A percentile compares a stretch with the other conserved stretches of the same genome.
These are phyloP conservation scores for Galeopsomyia nigrocyanea DNA, from an alignment of 2,888 invertebrate species.

Conservation along the genomic window DNA sequence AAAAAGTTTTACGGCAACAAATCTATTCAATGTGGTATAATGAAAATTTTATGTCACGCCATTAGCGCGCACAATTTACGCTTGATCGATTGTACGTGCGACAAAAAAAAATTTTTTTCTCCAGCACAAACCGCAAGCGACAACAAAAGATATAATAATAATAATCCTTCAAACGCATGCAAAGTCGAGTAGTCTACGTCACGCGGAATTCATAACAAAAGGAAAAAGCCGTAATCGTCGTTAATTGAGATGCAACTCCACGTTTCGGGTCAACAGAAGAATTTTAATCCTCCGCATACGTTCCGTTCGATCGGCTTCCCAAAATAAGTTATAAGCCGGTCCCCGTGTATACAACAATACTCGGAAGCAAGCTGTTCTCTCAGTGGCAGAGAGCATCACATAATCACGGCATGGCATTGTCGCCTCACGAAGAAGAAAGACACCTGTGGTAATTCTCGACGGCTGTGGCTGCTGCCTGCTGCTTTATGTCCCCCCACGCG, in stretches of 20 bases:
- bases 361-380: conserved; percentile 23
- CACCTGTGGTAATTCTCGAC: too few species aligned
- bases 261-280: conserved; percentile 1
- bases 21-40: too few species aligned
- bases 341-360: background rate
- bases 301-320: conserved; percentile 6
- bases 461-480: background rate
- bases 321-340: conserved; percentile 15
- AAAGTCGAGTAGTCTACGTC: background rate
- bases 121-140: too few species aligned
- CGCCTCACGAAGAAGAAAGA: background rate
- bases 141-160: too few species aligned
- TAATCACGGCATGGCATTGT: background rate
- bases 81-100: too few species aligned
- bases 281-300: conserved; percentile 5
- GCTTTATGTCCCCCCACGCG: conserved; percentile 15
- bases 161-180: conserved; percentile 10
- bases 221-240: background rate
- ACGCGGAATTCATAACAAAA: background rate
- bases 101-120: too few species aligned
- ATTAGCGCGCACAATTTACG: too few species aligned
- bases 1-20: too few species aligned
- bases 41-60: too few species aligned
- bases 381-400: background rate
- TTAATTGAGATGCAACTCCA: conserved; percentile 31